Evolutionary conservation across 1,140 invertebrate species (phyloP).

Genomic region (Acyrthosiphon pisum): DNA sequence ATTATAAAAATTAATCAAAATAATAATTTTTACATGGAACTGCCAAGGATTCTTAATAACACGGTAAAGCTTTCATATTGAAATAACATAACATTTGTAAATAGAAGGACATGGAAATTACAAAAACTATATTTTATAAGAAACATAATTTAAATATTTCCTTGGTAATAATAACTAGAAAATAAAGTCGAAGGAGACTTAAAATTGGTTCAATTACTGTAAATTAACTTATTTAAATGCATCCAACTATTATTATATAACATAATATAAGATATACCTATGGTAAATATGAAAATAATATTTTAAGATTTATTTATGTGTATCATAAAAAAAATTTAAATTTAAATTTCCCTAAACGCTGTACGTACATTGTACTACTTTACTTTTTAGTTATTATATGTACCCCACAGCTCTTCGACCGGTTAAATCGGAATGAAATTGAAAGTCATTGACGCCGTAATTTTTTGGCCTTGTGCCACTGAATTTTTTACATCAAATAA

Average conservation of each 20-base stretch:
- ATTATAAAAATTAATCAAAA: neutral
- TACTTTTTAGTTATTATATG: neutral
- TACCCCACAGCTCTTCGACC: neutral
- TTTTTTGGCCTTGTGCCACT: conserved; percentile 29
- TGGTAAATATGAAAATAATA: neutral
- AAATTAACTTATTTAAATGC: neutral
- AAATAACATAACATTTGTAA: neutral
- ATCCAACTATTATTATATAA: neutral
- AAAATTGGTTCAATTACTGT: neutral
- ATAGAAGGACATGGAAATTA: neutral
- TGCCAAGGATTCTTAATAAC: neutral
- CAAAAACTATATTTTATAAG: too few species aligned
- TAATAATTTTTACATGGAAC: neutral
- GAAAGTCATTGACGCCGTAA: conserved; percentile 25
- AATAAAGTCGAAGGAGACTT: neutral
- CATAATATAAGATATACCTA: neutral
- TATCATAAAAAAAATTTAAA: neutral
- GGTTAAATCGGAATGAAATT: conserved; percentile 37
- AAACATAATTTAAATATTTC: neutral
- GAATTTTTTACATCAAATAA: conserved; percentile 13
- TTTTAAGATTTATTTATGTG: neutral
- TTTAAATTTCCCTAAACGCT: neutral
- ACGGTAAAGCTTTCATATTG: neutral
- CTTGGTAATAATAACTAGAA: neutral
- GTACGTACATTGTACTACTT: neutral